Percentiles rank a stretch among this genome's conserved stretches.
phyloP scores from a whole-genome alignment of 2,888 invertebrate genomes.

The Volucella bombylans region DNA sequence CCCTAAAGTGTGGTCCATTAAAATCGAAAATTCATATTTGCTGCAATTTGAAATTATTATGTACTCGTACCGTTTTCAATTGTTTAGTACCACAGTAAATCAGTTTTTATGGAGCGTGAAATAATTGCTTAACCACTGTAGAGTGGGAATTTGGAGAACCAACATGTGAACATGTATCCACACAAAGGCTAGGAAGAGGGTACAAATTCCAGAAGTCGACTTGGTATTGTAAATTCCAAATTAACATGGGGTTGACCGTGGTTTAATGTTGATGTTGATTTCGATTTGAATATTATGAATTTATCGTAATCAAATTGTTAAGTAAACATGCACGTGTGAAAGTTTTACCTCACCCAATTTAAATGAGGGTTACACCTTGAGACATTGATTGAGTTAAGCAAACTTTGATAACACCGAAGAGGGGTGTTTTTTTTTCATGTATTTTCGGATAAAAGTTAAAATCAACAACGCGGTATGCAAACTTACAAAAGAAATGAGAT shows the following conservation, averaged over 20 bases:
- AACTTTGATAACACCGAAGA: background rate
- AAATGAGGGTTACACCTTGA: conserved; percentile 49
- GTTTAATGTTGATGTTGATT: conserved; percentile 13
- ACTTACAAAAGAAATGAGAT: too few species aligned
- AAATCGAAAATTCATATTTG: conserved; percentile 10
- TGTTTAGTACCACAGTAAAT: conserved; percentile 13
- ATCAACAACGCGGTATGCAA: too few species aligned
- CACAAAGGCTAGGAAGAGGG: background rate
- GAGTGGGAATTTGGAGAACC: too few species aligned
- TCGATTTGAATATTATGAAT: background rate
- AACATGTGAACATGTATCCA: too few species aligned
- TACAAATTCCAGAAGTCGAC: background rate
- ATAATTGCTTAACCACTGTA: background rate
- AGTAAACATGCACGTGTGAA: conserved; percentile 69
- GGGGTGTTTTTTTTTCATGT: background rate
- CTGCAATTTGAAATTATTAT: background rate
- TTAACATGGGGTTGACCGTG: conserved; percentile 5
- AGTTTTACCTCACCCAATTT: conserved; percentile 40
- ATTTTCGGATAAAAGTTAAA: too few species aligned
- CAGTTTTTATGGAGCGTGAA: background rate
- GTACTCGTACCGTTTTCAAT: background rate
- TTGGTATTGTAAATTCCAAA: background rate
- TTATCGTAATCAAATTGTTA: conserved; percentile 26
- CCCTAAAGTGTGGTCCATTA: conserved; percentile 4
- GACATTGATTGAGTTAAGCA: conserved; percentile 24